These are phyloP conservation scores for Neomonachus schauinslandi DNA, from an alignment of 2,113 vertebrate species.

Conservation along the genomic window DNA sequence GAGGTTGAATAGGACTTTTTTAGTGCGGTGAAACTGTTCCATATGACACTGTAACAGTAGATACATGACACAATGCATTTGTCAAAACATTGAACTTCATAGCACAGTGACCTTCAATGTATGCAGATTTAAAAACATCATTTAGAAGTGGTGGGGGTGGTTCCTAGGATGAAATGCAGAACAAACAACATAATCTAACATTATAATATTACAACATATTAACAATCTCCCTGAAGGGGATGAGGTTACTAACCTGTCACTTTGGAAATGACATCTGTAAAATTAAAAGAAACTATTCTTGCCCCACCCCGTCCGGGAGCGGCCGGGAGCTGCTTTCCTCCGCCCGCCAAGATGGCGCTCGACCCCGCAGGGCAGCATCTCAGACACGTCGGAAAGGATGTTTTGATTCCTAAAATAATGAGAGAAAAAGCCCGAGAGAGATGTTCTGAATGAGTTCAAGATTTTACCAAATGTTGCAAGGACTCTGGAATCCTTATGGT, in stretches of 20 bases:
- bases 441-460: conserved; percentile 93
- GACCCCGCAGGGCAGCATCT: conserved; percentile 86
- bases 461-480: too few relatives aligned
- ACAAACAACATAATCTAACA: background rate
- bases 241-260: background rate
- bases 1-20: background rate
- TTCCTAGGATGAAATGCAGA: background rate
- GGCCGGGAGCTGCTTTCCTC: too few relatives aligned
- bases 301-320: too few relatives aligned
- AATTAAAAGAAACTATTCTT: background rate
- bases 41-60: background rate
- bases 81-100: background rate
- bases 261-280: background rate
- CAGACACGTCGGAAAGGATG: conserved; percentile 95
- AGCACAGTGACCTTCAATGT: background rate
- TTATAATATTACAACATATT: background rate
- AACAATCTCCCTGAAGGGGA: background rate
- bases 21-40: background rate
- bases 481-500: too few relatives aligned
- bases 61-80: background rate
- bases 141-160: background rate
- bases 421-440: conserved; percentile 94
- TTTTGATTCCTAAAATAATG: conserved; percentile 96
- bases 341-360: too few relatives aligned
- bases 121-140: background rate